Evolutionary conservation across 2,113 vertebrate species (phyloP), one percentile per base, ranked within the genome.

Genomic region (Tor tambroides): DNA sequence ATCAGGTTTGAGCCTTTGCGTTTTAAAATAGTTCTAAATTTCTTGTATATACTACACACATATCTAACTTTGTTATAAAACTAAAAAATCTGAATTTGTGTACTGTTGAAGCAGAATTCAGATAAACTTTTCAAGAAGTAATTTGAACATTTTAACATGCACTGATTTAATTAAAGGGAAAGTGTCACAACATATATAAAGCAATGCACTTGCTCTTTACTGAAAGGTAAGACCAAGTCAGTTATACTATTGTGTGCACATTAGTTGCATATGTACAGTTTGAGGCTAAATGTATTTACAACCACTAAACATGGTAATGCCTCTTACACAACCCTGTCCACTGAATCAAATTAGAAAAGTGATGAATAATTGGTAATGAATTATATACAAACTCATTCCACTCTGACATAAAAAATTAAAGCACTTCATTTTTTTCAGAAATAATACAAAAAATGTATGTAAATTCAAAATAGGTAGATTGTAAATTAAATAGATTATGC

Each of bases 81-180:
- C 65, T 69, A 14, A 88, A 84, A 88, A 38, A 83, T 17, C 79
- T 83, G 85, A 54, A 88, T 51, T 89, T 90, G 87, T 88, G 46
- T 89, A 85, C 75, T 87, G 90, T 92, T 92, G 93, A 90, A 92
- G 87, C 80, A 72, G 77, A 86, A 91, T 88, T 80, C 88, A 88
- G 89, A 87, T 89, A 67, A 89, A 83, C 85, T 90, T 63, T 91
- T 91, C 88, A 89, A 92, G 89, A 92, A 88, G 82, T 88, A 89
- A 93, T 91, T 91, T 92, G 93, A 94, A 94, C 6, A 61, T 92
- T 94, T 30, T 92, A 95, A 92, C 96, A 96, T 97, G 97, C 97
- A 98, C 96, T 98, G 96, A 98, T 93, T 92, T 96, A 94, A 95
- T 93, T 95, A 97, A 98, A 97, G 96, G 96, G 96, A 97, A 96